Conservation (phyloP, 1,140 invertebrate species). For the Scaptomyza montana region DNA sequence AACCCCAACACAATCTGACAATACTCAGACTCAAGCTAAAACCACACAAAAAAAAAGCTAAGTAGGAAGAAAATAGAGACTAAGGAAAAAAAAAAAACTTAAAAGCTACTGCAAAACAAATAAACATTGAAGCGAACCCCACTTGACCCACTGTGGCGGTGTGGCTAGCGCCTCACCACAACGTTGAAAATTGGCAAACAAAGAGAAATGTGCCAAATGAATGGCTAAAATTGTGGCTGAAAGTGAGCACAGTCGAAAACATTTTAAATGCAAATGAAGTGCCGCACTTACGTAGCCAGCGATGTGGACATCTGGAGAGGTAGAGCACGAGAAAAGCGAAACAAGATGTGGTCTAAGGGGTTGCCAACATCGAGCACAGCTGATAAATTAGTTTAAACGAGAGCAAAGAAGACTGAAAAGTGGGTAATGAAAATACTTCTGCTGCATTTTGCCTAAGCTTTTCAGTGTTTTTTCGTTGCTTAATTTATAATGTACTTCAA, state of each 20-base stretch:
- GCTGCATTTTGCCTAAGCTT: conserved; percentile 29
- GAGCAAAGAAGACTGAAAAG: not conserved
- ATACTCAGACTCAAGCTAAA: not conserved
- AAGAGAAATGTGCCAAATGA: conserved; percentile 80
- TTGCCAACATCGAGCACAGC: conserved; percentile 41
- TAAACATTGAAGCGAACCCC: conserved; percentile 33
- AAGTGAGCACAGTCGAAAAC: conserved; percentile 68
- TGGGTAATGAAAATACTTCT: not conserved
- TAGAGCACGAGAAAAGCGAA: not conserved
- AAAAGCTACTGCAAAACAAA: conserved; percentile 32
- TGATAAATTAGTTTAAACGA: conserved; percentile 65
- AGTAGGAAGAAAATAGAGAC: conserved; percentile 5
- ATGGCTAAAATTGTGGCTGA: conserved; percentile 69
- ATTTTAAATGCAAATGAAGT: conserved; percentile 82
- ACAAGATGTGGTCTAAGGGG: conserved; percentile 15
- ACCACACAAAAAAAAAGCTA: conserved; percentile 11
- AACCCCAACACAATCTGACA: conserved; percentile 2
- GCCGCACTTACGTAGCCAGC: conserved; percentile 68
- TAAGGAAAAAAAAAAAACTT: conserved; percentile 11
- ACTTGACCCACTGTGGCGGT: conserved; percentile 40
- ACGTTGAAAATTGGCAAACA: conserved; percentile 64
- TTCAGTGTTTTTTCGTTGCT: not conserved
- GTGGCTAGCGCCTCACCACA: conserved; percentile 6
- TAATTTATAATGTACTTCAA: conserved; percentile 71
- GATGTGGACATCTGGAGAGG: conserved; percentile 29